These are phyloP conservation scores for Larimichthys crocea DNA, from an alignment of 2,113 vertebrate species.

Conservation along the genomic window DNA sequence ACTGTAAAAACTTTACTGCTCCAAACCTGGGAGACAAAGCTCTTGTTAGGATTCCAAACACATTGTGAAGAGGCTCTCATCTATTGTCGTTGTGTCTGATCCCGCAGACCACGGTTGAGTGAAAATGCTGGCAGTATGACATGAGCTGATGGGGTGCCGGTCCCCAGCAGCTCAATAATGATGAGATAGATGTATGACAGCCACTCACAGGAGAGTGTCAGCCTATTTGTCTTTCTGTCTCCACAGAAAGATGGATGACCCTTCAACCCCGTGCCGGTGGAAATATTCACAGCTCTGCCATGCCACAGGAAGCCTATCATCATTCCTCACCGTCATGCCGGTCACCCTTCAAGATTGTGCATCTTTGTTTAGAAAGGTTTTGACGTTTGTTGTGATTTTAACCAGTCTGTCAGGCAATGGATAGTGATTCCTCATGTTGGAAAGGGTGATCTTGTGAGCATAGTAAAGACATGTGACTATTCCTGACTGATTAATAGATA, in stretches of 20 bases:
- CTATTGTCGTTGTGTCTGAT: slow-evolving; percentile 42
- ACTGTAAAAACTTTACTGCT: neutral
- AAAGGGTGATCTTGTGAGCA: neutral
- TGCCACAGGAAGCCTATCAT: slow-evolving; percentile 61
- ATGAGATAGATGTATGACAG: slow-evolving; percentile 82
- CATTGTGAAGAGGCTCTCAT: slow-evolving; percentile 49
- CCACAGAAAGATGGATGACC: slow-evolving; percentile 80
- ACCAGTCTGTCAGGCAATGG: neutral
- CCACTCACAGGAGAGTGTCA: slow-evolving; percentile 78
- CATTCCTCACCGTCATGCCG: slow-evolving; percentile 46
- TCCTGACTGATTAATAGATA: no score
- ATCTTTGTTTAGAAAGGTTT: slow-evolving; percentile 42
- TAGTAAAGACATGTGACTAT: neutral
- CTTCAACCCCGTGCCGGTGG: slow-evolving; percentile 59
- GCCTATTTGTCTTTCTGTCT: slow-evolving; percentile 83
- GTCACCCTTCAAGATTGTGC: slow-evolving; percentile 51
- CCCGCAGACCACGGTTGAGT: slow-evolving; percentile 12
- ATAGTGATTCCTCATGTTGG: slow-evolving; percentile 5
- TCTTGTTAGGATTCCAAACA: slow-evolving; percentile 47
- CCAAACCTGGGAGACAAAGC: slow-evolving; percentile 8
- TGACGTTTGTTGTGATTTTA: slow-evolving; percentile 25
- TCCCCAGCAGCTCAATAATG: slow-evolving; percentile 76
- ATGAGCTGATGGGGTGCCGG: slow-evolving; percentile 61
- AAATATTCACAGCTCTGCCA: slow-evolving; percentile 67
- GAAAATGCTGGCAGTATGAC: slow-evolving; percentile 60